Conservation (phyloP, 2,113 vertebrate species). For the Daboia siamensis region DNA sequence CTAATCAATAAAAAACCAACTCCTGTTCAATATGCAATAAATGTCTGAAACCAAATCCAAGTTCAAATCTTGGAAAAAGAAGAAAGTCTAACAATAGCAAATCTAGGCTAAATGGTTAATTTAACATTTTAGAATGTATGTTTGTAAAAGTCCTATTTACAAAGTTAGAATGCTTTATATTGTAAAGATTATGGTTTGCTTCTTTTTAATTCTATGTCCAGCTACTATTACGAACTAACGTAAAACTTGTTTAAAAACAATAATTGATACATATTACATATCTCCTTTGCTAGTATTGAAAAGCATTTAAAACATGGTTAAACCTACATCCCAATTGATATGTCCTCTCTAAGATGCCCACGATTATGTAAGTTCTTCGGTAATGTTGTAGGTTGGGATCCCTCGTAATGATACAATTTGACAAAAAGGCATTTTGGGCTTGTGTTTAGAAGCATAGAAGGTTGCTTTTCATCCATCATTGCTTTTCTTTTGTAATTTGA, state of each 20-base stretch:
- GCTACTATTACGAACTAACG: slow-evolving; percentile 43
- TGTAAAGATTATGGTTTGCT: slow-evolving; percentile 39
- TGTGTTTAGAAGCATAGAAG: not conserved
- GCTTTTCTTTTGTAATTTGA: not conserved
- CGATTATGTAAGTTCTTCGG: not conserved
- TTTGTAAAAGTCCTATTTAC: slow-evolving; percentile 22
- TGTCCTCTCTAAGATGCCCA: not conserved
- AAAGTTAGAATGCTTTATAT: slow-evolving; percentile 42
- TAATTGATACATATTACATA: slow-evolving; percentile 47
- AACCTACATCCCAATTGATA: slow-evolving; percentile 53
- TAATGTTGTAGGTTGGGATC: not conserved
- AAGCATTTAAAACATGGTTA: slow-evolving; percentile 48
- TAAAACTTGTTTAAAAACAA: slow-evolving; percentile 41
- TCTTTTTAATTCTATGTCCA: slow-evolving; percentile 26
- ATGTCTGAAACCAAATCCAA: slow-evolving; percentile 37
- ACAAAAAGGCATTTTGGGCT: not conserved
- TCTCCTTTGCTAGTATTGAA: slow-evolving; percentile 53
- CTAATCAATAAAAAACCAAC: slow-evolving; percentile 44
- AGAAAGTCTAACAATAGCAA: slow-evolving; percentile 43
- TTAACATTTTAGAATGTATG: slow-evolving; percentile 40
- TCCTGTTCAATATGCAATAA: slow-evolving; percentile 15
- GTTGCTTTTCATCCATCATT: not conserved
- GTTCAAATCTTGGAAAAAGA: slow-evolving; percentile 34
- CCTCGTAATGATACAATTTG: not conserved
- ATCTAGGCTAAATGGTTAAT: slow-evolving; percentile 31